Percentiles rank a stretch among this genome's conserved stretches.
Evolutionary conservation across 2,113 vertebrate genomes (phyloP).

Genomic region (Merops nubicus): DNA sequence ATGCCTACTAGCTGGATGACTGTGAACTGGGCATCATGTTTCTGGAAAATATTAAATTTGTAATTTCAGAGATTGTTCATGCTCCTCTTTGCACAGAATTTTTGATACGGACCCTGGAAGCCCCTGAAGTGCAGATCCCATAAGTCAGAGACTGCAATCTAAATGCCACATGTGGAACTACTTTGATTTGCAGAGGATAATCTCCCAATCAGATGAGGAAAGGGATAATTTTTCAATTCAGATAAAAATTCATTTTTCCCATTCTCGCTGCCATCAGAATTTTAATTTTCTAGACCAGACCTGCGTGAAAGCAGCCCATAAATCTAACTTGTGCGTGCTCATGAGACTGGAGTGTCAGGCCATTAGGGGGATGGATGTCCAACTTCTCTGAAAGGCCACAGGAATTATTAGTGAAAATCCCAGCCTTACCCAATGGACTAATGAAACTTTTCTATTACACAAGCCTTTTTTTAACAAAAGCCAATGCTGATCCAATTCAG

Average conservation of each 20-base stretch:
- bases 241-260: not conserved
- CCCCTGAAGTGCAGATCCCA: not conserved
- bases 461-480: not conserved
- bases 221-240: not conserved
- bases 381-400: not conserved
- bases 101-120: not conserved
- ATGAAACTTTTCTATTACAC: not conserved
- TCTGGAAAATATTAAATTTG: conserved; percentile 78
- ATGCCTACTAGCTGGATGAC: conserved; percentile 92
- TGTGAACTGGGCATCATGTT: conserved; percentile 96
- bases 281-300: not conserved
- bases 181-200: not conserved
- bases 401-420: conserved; percentile 11
- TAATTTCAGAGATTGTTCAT: not conserved
- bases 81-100: not conserved
- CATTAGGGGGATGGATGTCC: not conserved
- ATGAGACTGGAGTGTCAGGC: not conserved
- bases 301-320: not conserved
- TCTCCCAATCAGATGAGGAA: not conserved
- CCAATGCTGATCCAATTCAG: not conserved
- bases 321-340: not conserved
- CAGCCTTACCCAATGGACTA: not conserved
- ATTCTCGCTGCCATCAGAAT: not conserved
- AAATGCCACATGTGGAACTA: not conserved
- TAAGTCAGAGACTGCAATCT: not conserved